A percentile compares a stretch with the other conserved stretches of the same genome.
Evolutionary conservation across 2,113 vertebrate species (phyloP).

Genomic region (Alexandromys fortis): DNA sequence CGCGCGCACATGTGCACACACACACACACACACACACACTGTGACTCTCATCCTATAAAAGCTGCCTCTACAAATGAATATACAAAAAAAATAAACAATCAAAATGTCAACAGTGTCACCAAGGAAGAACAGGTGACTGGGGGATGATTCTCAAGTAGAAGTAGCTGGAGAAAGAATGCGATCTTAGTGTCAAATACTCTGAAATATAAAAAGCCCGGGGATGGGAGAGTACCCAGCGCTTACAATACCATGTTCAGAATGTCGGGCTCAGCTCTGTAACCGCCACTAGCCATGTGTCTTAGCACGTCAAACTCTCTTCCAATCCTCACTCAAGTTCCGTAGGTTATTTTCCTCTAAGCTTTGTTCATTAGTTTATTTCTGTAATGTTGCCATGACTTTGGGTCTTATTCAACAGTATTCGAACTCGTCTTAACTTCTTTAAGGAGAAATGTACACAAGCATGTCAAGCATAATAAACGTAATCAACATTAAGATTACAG

Average conservation of each 20-base stretch:
- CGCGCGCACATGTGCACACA: too few species aligned
- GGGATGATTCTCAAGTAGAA: neutral
- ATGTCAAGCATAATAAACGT: neutral
- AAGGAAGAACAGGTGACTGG: neutral
- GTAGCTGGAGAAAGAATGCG: neutral
- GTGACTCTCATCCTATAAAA: neutral
- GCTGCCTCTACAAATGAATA: neutral
- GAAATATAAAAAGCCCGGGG: neutral
- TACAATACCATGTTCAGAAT: neutral
- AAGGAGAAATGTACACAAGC: neutral
- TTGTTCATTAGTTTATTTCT: too few species aligned
- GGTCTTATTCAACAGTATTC: neutral
- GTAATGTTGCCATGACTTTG: too few species aligned
- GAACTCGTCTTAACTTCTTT: slow-evolving; percentile 9
- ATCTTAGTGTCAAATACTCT: neutral
- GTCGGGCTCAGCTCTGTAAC: too few species aligned
- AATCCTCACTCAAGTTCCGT: neutral
- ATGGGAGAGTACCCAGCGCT: neutral
- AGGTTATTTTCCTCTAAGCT: neutral
- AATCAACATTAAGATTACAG: neutral
- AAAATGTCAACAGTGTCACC: neutral
- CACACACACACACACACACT: neutral
- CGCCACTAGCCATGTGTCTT: neutral
- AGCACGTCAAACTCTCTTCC: neutral
- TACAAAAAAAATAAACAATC: neutral